phyloP scores from a whole-genome alignment of 1,140 invertebrate genomes.

The Maniola jurtina region DNA sequence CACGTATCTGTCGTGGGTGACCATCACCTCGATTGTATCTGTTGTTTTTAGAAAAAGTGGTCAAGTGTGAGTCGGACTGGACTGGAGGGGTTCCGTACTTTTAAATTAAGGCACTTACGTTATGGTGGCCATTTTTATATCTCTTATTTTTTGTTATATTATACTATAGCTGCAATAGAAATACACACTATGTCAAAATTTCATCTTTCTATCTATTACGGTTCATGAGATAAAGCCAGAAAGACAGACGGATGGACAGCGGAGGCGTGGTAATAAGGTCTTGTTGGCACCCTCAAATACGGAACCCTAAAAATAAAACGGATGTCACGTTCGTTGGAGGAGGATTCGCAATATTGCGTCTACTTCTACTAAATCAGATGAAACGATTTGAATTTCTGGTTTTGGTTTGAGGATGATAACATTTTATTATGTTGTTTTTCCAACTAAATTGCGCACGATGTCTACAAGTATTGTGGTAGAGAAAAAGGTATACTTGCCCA shows the following conservation, averaged over 20 bases:
- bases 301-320: slow-evolving; percentile 23
- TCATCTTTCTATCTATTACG: too few species aligned
- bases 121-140: too few species aligned
- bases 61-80: too few species aligned
- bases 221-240: too few species aligned
- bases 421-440: slow-evolving; percentile 17
- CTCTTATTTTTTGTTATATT: too few species aligned
- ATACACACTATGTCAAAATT: too few species aligned
- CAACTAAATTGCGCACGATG: slow-evolving; percentile 10
- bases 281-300: too few species aligned
- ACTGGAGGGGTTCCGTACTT: too few species aligned
- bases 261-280: too few species aligned
- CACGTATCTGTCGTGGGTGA: slow-evolving; percentile 57
- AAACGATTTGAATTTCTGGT: slow-evolving; percentile 18
- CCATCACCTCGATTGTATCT: slow-evolving; percentile 48
- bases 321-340: slow-evolving; percentile 45
- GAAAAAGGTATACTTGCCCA: background rate
- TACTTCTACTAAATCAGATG: slow-evolving; percentile 5
- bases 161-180: too few species aligned
- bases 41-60: slow-evolving; percentile 32
- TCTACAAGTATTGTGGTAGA: slow-evolving; percentile 3
- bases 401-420: slow-evolving; percentile 23
- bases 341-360: slow-evolving; percentile 17
- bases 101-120: too few species aligned
- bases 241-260: too few species aligned